phyloP scores from a whole-genome alignment of 2,113 vertebrate species.

The Solea solea region DNA sequence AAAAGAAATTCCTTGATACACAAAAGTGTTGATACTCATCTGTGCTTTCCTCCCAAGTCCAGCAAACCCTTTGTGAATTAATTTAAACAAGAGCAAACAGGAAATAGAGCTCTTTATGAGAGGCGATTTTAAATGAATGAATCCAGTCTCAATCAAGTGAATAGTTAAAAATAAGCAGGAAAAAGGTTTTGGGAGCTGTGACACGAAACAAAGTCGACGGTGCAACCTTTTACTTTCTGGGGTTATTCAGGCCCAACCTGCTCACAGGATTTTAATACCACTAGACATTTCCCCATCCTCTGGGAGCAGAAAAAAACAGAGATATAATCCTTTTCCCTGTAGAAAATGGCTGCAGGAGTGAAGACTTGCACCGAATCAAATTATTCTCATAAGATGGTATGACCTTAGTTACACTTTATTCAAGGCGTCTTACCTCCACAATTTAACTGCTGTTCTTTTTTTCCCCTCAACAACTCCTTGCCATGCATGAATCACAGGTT shows the following conservation, averaged over 20 bases:
- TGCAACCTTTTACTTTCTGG: slow-evolving; percentile 40
- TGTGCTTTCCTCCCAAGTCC: slow-evolving; percentile 47
- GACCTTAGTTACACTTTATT: slow-evolving; percentile 76
- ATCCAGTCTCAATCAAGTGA: slow-evolving; percentile 50
- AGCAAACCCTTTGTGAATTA: slow-evolving; percentile 60
- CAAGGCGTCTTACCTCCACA: slow-evolving; percentile 73
- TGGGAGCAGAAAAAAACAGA: slow-evolving; percentile 49
- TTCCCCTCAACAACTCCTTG: slow-evolving; percentile 64
- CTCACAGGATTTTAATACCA: slow-evolving; percentile 63
- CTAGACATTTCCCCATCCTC: slow-evolving; percentile 72
- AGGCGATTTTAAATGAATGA: slow-evolving; percentile 40
- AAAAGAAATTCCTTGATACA: slow-evolving; percentile 40
- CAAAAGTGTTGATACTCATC: slow-evolving; percentile 68
- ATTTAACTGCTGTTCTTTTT: slow-evolving; percentile 63
- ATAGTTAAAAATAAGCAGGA: slow-evolving; percentile 27
- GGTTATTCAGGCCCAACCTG: slow-evolving; percentile 65
- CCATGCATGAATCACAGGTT: slow-evolving; percentile 82
- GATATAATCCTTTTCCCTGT: slow-evolving; percentile 75
- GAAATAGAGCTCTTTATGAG: slow-evolving; percentile 42
- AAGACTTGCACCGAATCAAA: slow-evolving; percentile 64
- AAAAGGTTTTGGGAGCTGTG: slow-evolving; percentile 31
- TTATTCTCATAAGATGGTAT: slow-evolving; percentile 70
- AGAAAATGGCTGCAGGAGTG: slow-evolving; percentile 64
- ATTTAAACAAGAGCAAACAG: slow-evolving; percentile 61
- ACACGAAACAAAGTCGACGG: slow-evolving; percentile 43